phyloP scores from a whole-genome alignment of 2,113 vertebrate species.

The Sialia sialis region DNA sequence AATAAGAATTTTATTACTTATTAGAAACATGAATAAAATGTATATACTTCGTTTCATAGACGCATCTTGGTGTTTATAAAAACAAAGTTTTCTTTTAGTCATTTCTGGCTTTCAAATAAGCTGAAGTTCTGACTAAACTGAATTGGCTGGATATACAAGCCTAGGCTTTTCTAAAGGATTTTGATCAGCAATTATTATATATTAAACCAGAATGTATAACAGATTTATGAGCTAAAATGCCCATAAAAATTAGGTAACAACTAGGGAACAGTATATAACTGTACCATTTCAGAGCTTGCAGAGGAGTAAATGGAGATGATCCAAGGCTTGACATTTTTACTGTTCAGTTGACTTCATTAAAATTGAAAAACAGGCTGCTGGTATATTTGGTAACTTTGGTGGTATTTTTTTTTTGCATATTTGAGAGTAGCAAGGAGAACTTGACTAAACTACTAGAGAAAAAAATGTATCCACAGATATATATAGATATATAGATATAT shows the following conservation, averaged over 20 bases:
- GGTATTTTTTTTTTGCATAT: background rate
- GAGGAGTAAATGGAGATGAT: conserved; percentile 20
- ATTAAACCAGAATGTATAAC: background rate
- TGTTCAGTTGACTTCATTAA: conserved; percentile 9
- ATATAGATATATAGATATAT: background rate
- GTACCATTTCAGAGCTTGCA: background rate
- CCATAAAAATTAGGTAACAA: background rate
- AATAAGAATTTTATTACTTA: background rate
- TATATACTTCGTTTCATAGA: background rate
- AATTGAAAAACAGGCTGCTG: background rate
- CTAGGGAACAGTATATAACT: background rate
- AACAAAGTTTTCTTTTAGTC: background rate
- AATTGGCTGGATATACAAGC: background rate
- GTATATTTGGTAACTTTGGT: background rate
- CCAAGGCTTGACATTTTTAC: conserved; percentile 17
- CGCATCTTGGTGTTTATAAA: background rate
- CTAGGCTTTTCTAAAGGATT: background rate
- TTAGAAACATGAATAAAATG: background rate
- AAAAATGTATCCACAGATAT: background rate
- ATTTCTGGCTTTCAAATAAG: background rate
- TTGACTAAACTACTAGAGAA: background rate
- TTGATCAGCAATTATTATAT: background rate
- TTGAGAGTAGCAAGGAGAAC: background rate
- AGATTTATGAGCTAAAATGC: background rate
- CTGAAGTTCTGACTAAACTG: background rate